Evolutionary conservation across 2,888 invertebrate species (phyloP), one percentile per base, ranked within the genome.

Genomic region (Eutolmus rufibarbis): DNA sequence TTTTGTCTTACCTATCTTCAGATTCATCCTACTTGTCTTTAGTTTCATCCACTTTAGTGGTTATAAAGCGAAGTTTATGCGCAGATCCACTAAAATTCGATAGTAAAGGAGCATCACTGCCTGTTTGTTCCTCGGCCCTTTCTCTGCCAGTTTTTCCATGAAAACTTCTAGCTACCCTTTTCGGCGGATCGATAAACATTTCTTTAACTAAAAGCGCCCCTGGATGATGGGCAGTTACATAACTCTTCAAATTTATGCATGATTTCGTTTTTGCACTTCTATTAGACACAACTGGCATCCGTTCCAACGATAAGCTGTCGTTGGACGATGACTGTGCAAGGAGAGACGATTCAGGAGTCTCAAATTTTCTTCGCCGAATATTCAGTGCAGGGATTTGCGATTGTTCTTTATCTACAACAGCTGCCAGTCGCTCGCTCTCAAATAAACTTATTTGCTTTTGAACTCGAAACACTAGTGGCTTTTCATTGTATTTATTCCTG

Each of bases 111-210:
- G 19, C 5, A 37, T 31, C 57, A 14, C 14, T 66, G 7, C 9
- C 28, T 12, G 31, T 16, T 19, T 40, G 28, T 7, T 81, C 81
- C 12, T 81, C 81, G 28, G 46, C 28, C 31, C 86, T 40, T 37
- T 51, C 76, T 14, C 51, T 74, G 31, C 74, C 76, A 16, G 92
- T 92, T 88, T 92, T 92, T 74, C 90, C 91, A 46, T 91, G 91
- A 89, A 92, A 92, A 87, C 90, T 94, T 88, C 92, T 93, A 1
- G 94, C 92, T 82, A 94, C 91, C 37, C 93, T 92, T 88, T 93
- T 93, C 1, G 93, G 93, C 3, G 93, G 93, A 89, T 94, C 94
- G 46, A 94, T 94, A 89, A 92, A 94, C 86, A 91, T 91, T 90
- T 94, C 94, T 90, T 93, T 94, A 1, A 94, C 92, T 37, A 93